phyloP scores from a whole-genome alignment of 1,140 invertebrate species.

The Meloidogyne chitwoodi region DNA sequence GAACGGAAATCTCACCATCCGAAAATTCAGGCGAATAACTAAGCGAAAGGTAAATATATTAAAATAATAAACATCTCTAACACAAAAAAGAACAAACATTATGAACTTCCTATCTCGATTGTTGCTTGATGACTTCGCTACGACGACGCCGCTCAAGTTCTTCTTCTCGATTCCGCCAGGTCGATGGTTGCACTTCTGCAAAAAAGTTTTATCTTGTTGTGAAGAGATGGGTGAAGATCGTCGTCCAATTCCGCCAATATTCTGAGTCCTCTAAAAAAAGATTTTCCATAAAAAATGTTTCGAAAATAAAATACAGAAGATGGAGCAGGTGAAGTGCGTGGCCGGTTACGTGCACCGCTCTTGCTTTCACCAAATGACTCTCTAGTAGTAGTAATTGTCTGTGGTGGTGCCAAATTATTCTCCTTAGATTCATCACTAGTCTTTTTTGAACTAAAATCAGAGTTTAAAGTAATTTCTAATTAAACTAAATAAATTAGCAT shows the following conservation, averaged over 20 bases:
- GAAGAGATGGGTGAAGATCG: neutral
- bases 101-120: neutral
- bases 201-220: neutral
- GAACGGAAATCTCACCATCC: neutral
- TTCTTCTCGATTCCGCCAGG: neutral
- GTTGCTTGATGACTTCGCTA: neutral
- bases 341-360: neutral
- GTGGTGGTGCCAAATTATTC: neutral
- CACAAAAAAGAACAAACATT: neutral
- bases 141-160: neutral
- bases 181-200: neutral
- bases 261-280: too few species aligned
- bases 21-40: neutral
- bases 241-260: neutral
- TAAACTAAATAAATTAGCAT: too few species aligned
- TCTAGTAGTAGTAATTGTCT: neutral
- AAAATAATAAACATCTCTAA: too few species aligned
- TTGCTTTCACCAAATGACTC: neutral
- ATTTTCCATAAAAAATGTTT: too few species aligned
- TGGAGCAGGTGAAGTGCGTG: neutral
- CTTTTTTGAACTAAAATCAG: neutral
- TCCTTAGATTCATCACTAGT: neutral
- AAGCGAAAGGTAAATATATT: neutral
- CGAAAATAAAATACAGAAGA: neutral
- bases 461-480: too few species aligned